Percentiles rank a stretch among this genome's conserved stretches.
phyloP scores from a whole-genome alignment of 1,140 invertebrate genomes.

The Manduca sexta region DNA sequence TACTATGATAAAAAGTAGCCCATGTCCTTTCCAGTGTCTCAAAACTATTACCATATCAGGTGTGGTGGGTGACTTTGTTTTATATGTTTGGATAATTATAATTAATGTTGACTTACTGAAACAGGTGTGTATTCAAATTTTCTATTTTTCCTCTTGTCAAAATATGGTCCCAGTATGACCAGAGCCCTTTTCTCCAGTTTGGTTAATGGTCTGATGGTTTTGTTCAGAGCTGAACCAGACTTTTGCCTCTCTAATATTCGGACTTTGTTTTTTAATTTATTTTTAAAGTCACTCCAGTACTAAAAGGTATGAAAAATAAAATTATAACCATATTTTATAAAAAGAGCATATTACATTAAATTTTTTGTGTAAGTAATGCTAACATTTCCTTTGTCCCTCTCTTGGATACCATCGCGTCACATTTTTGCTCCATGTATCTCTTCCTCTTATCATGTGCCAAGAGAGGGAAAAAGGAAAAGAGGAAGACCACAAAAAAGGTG shows the following conservation, averaged over 20 bases:
- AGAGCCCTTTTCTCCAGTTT: conserved; percentile 46
- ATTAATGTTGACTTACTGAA: conserved; percentile 11
- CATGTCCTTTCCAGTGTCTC: too few species aligned
- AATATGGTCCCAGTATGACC: conserved; percentile 39
- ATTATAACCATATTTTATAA: not conserved
- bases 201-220: conserved; percentile 25
- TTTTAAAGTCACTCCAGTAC: conserved; percentile 59
- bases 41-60: too few species aligned
- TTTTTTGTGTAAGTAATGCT: too few species aligned
- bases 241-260: conserved; percentile 28
- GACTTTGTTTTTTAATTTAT: conserved; percentile 47
- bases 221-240: conserved; percentile 16
- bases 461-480: too few species aligned
- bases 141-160: conserved; percentile 27
- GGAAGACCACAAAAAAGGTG: too few species aligned
- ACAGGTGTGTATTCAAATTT: conserved; percentile 9
- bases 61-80: too few species aligned
- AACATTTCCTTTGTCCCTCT: too few species aligned
- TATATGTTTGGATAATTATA: not conserved
- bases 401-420: too few species aligned
- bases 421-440: too few species aligned
- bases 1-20: too few species aligned
- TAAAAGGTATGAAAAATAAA: conserved; percentile 17
- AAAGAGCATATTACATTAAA: not conserved
- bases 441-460: too few species aligned